These are phyloP conservation scores for Chlorodrepanis virens DNA, from an alignment of 2,113 vertebrate species.

Conservation along the genomic window DNA sequence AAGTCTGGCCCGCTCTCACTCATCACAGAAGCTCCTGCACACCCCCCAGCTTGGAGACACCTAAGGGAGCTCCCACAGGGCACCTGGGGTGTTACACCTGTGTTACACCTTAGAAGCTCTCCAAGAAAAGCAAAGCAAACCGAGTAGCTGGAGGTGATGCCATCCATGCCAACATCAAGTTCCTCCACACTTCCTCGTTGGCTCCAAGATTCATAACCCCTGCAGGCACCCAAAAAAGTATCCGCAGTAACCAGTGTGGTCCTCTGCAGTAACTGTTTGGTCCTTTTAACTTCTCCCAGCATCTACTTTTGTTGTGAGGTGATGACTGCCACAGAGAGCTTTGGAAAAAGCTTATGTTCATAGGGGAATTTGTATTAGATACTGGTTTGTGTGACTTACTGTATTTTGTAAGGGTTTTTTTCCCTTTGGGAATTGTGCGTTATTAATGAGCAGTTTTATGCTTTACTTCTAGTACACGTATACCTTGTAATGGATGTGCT, in stretches of 20 bases:
- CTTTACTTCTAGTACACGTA: conserved; percentile 42
- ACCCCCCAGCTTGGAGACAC: not conserved
- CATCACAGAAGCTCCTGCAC: not conserved
- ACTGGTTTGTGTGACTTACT: conserved; percentile 50
- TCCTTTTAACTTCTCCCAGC: not conserved
- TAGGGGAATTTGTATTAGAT: conserved; percentile 43
- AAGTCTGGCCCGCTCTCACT: not conserved
- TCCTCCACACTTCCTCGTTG: not conserved
- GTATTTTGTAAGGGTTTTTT: conserved; percentile 54
- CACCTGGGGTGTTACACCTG: not conserved
- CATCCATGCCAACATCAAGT: not conserved
- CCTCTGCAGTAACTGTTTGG: not conserved
- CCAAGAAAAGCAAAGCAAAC: not conserved
- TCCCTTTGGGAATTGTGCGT: conserved; percentile 65
- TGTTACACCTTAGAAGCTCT: not conserved
- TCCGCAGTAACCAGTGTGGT: not conserved
- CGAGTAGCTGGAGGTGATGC: not conserved
- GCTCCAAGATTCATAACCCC: not conserved
- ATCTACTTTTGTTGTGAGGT: conserved; percentile 29
- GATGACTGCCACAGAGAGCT: not conserved
- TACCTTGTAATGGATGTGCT: not conserved
- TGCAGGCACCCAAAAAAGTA: not conserved
- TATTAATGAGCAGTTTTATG: conserved; percentile 65
- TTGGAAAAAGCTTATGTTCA: conserved; percentile 39
- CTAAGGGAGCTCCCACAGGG: not conserved